Evolutionary conservation across 1,140 invertebrate genomes (phyloP).

Genomic region (Rhopalosiphum padi): DNA sequence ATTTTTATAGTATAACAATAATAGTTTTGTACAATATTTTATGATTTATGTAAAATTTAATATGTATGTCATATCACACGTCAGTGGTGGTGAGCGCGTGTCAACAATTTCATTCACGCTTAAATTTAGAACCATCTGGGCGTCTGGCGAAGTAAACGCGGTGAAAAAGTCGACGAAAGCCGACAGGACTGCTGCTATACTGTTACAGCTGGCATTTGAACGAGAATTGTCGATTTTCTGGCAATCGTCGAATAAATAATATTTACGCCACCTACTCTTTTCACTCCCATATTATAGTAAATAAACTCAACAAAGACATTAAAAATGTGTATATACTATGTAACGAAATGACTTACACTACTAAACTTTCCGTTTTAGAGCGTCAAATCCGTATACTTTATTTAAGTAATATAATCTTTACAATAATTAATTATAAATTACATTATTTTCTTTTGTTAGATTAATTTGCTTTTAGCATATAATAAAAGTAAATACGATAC

Average conservation of each 20-base stretch:
- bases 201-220: neutral
- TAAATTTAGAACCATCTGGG: conserved; percentile 7
- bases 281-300: neutral
- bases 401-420: too few relatives aligned
- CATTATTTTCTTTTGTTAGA: too few relatives aligned
- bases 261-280: neutral
- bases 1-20: neutral
- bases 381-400: too few relatives aligned
- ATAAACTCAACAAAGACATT: neutral
- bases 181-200: neutral
- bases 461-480: too few relatives aligned
- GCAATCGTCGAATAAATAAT: conserved; percentile 14
- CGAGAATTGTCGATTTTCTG: neutral
- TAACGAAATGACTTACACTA: too few relatives aligned
- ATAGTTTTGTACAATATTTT: neutral
- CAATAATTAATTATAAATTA: too few relatives aligned
- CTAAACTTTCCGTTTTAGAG: too few relatives aligned
- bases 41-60: neutral
- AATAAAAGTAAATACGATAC: too few relatives aligned
- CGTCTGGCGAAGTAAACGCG: neutral
- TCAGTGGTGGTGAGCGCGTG: neutral
- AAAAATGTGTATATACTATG: too few relatives aligned
- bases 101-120: neutral
- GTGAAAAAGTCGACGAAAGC: neutral
- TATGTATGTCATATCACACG: neutral